Evolutionary conservation across 2,113 vertebrate species (phyloP).

Genomic region (Stomatorhinus ivindoensis): DNA sequence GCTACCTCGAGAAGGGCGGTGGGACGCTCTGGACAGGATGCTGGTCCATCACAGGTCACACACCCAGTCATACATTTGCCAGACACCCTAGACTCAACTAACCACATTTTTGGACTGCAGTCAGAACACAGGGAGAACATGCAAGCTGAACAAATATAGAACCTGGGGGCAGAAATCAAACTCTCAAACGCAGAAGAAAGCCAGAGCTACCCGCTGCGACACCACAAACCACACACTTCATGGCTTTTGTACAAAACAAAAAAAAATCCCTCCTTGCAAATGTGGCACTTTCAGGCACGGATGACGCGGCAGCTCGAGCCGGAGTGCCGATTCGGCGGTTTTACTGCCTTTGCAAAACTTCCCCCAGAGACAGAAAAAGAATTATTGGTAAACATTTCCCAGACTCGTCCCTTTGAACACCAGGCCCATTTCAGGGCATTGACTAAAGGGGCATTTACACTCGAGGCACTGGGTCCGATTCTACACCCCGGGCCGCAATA

Average conservation of each 20-base stretch:
- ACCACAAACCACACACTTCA: background rate
- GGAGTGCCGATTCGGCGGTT: background rate
- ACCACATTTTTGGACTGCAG: background rate
- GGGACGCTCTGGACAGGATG: background rate
- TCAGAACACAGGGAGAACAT: background rate
- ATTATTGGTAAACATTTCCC: background rate
- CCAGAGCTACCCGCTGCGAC: background rate
- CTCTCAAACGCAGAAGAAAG: background rate
- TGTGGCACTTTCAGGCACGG: background rate
- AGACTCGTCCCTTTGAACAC: background rate
- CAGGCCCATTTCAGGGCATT: background rate
- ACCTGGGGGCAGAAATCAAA: background rate
- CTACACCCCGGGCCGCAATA: constrained; percentile 9
- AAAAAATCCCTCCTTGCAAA: background rate
- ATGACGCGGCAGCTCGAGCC: no score
- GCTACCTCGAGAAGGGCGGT: background rate
- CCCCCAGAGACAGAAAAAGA: background rate
- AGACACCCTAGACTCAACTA: background rate
- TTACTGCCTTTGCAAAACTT: background rate
- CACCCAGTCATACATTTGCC: background rate
- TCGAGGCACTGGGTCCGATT: background rate
- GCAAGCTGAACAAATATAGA: background rate
- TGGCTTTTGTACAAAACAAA: background rate
- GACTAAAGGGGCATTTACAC: constrained; percentile 13
- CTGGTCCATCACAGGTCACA: background rate